Base-by-base conservation (phyloP, 2,113 vertebrate genomes). In the Cephalopterus ornatus region DNA sequence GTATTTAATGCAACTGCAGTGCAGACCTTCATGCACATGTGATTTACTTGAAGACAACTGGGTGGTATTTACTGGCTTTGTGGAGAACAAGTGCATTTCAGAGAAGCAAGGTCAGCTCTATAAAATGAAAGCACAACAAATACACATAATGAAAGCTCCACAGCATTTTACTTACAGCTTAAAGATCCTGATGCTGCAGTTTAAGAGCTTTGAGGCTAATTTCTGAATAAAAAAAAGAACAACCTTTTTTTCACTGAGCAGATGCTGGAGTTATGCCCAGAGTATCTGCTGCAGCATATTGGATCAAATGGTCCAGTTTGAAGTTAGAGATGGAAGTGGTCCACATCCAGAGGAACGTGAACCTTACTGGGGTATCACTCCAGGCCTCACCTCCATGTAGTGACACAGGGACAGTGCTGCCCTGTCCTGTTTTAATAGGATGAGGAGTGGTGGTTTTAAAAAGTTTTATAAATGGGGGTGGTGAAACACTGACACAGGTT, bases 331-430 rank as follows among this genome's bases (percentile, higher is more conserved):
- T 53, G 13, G 55, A 47, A 86, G 46, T 12, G 7, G 8, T 27
- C 11, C 15, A 12, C 12, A 35, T 13, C 13, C 26, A 59, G 52
- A 46, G 12, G 21, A 67, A 5, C 1, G 1, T 22, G 55, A 73
- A 32, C 11, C 0, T 50, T 19, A 1, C 1, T 27, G 27, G 3
- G n/a, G 7, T 21, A 6, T 73, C 12, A 23, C 26, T 37, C 2
- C 39, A 68, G 59, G 27, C 27, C 16, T 41, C 44, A 18, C 8
- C 30, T 33, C 62, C 7, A 2, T 1, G 10, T 2, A 13, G n/a
- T 2, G 14, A 41, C 20, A 17, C 23, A 12, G n/a, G n/a, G 23
- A 26, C 8, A 33, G 59, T 50, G 5, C 28, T 79, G 24, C 6
- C n/a, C 22, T 4, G 0, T 16, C 28, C 22, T 7, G 20, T 1